These are phyloP conservation scores for Dallia pectoralis DNA, from an alignment of 2,797 vertebrate genomes.

Conservation along the genomic window DNA sequence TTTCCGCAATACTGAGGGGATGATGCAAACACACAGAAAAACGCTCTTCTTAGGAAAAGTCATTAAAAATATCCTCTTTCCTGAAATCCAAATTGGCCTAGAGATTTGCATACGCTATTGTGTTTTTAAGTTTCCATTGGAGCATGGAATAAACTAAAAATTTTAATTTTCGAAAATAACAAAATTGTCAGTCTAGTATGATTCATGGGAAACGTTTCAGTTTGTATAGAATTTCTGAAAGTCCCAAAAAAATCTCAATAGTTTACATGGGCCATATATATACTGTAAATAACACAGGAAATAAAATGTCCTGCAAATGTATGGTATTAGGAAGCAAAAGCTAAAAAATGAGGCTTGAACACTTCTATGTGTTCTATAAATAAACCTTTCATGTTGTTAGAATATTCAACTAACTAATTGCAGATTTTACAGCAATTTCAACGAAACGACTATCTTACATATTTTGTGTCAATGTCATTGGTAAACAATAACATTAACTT, in stretches of 20 bases:
- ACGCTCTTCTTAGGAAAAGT: not conserved
- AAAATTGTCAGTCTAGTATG: too few species aligned
- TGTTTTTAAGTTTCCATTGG: not conserved
- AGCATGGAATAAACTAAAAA: not conserved
- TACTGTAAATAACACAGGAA: too few species aligned
- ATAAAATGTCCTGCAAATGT: too few species aligned
- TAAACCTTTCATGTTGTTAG: not conserved
- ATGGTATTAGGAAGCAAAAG: not conserved
- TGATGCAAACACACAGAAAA: not conserved
- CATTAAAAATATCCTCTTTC: not conserved
- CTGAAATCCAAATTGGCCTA: not conserved
- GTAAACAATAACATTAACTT: conserved; percentile 55
- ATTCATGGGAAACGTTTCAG: too few species aligned
- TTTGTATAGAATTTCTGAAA: too few species aligned
- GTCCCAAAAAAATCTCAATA: not conserved
- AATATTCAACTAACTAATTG: not conserved
- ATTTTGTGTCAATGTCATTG: not conserved
- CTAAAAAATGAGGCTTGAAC: not conserved
- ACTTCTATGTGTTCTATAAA: not conserved
- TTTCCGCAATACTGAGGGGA: not conserved
- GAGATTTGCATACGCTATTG: not conserved
- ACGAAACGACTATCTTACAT: not conserved
- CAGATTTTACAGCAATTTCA: not conserved
- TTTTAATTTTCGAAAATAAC: not conserved
- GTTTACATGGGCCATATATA: not conserved